Conservation (phyloP, 92 coral and sea anemone species). For the Zoanthus gigantus region DNA sequence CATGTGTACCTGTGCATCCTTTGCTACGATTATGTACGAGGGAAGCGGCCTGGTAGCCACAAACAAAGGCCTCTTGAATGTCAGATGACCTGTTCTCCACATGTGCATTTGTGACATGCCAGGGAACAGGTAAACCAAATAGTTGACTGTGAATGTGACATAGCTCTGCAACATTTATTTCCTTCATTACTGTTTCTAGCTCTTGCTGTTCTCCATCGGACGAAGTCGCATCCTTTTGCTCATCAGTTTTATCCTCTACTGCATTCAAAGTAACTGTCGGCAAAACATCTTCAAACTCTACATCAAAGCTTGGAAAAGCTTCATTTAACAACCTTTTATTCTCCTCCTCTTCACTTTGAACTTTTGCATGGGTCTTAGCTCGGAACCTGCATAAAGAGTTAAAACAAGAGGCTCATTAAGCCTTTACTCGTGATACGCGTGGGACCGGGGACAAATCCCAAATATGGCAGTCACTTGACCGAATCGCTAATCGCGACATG, state of each 20-base stretch:
- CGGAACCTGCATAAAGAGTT: conserved; percentile 45
- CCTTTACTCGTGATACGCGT: too few species aligned
- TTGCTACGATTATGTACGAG: conserved; percentile 47
- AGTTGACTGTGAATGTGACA: conserved; percentile 67
- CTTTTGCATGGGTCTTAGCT: conserved; percentile 65
- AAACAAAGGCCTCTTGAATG: conserved; percentile 59
- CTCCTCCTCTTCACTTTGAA: conserved; percentile 73
- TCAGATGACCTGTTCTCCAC: conserved; percentile 28
- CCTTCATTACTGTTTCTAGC: conserved; percentile 68
- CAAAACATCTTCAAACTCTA: conserved; percentile 76
- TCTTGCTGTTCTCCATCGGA: conserved; percentile 43
- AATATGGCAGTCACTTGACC: too few species aligned
- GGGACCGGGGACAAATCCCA: too few species aligned
- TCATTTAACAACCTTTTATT: conserved; percentile 63
- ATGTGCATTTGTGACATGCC: conserved; percentile 43
- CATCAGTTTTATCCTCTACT: not conserved
- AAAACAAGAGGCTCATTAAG: not conserved
- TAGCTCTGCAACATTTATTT: conserved; percentile 61
- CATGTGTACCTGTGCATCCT: conserved; percentile 12
- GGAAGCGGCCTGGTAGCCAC: conserved; percentile 79
- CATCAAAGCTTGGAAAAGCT: conserved; percentile 88
- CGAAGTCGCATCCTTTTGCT: not conserved
- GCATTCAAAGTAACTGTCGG: conserved; percentile 51
- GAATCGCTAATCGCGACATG: too few species aligned
- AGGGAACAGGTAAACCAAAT: conserved; percentile 54